phyloP scores from a whole-genome alignment of 64 coral and sea anemone genomes.

The Actinia tenebrosa region DNA sequence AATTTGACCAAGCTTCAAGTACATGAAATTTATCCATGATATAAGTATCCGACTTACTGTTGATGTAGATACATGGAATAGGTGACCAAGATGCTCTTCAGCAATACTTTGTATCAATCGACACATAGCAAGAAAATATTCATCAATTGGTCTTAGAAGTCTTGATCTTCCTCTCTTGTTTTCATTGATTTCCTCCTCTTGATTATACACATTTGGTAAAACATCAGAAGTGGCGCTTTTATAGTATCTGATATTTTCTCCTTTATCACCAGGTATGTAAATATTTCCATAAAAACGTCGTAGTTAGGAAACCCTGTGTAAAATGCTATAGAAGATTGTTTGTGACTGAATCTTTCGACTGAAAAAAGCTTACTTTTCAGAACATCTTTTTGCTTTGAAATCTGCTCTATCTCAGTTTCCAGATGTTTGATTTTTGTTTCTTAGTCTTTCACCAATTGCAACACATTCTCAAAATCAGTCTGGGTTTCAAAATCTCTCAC shows the following conservation, averaged over 20 bases:
- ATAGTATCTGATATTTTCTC: constrained; percentile 18
- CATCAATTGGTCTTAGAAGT: not conserved
- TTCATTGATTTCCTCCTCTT: not conserved
- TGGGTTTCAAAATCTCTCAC: not conserved
- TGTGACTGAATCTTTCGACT: not conserved
- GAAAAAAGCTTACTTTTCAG: constrained; percentile 24
- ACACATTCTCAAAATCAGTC: not conserved
- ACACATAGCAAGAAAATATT: not conserved
- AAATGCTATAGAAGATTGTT: not conserved
- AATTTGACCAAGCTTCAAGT: too few relatives aligned
- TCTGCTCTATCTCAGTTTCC: not conserved
- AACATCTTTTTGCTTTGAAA: not conserved
- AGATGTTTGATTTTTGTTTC: not conserved
- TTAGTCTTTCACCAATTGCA: not conserved
- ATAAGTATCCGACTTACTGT: constrained; percentile 34
- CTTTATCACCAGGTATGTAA: not conserved
- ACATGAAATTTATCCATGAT: constrained; percentile 47
- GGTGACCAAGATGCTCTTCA: not conserved
- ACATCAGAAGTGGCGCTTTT: not conserved
- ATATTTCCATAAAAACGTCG: not conserved
- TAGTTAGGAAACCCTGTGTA: not conserved
- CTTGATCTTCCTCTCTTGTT: not conserved
- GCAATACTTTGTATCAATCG: not conserved
- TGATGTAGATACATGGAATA: constrained; percentile 13
- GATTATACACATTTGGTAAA: not conserved